Evolutionary conservation across 2,113 vertebrate species (phyloP), one percentile per base, ranked within the genome.

Genomic region (Trachemys scripta): DNA sequence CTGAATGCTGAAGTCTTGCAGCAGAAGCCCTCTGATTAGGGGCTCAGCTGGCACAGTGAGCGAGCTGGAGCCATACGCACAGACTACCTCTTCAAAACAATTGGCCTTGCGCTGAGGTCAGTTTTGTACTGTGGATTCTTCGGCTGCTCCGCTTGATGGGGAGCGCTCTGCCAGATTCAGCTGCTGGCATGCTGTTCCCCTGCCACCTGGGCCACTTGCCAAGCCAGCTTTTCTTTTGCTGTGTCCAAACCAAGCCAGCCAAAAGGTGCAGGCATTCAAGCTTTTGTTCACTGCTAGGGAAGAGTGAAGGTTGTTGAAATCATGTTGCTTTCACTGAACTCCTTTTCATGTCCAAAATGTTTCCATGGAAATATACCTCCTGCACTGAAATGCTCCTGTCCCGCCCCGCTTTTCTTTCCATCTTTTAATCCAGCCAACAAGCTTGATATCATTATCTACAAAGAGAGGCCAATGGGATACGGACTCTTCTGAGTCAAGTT

Each of bases 391-490:
- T 84, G 53, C 84, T 90, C 42, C 93, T 93, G 95, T 83, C 88
- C 81, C 88, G 54, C 75, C 56, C 75, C 95, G 96, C 84, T 94
- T 31, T 89, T 56, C 87, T 92, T 97, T 97, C 96, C 92, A 91
- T 84, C 80, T 94, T 96, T 97, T 85, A 95, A 4, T 91, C 93
- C 91, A 89, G 80, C 93, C 96, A 96, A 97, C 96, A 97, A 97
- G 94, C 90, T 97, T 92, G 98, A 97, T 98, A 98, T 97, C 96
- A 96, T 97, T 97, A 98, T 97, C 94, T 93, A 85, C 93, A 95
- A 94, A 94, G 93, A 88, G 90, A 93, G 93, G 82, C 94, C 91
- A 76, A 79, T 0, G 4, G 93, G 89, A 27, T 45, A 50, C 88
- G 56, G 75, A 5, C 13, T 94, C 50, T 84, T 95, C 82, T 80